Conservation (phyloP, 2,888 invertebrate genomes). For the Chironomus tentans region DNA sequence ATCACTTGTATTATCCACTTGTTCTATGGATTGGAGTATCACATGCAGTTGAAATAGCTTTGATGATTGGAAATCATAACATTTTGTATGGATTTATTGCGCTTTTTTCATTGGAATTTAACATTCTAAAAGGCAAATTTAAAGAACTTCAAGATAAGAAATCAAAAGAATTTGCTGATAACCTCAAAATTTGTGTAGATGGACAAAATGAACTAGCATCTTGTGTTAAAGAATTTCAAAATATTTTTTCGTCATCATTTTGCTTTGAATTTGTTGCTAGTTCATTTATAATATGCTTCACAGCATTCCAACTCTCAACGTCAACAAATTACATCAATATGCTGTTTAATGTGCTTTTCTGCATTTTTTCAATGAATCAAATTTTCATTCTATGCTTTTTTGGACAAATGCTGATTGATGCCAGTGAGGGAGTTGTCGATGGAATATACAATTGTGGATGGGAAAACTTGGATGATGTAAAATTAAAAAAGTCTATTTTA, state of each 20-base stretch:
- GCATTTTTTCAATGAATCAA: not conserved
- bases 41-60: not conserved
- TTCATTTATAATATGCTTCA: not conserved
- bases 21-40: not conserved
- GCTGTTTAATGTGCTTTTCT: not conserved
- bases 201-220: not conserved
- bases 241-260: not conserved
- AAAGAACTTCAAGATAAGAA: not conserved
- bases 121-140: not conserved
- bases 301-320: not conserved
- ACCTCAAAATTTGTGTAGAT: not conserved
- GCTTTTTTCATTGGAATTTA: not conserved
- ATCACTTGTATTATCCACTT: not conserved
- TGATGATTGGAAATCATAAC: not conserved
- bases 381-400: not conserved
- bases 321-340: not conserved
- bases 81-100: not conserved
- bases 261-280: not conserved
- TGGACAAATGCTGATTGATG: not conserved
- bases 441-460: not conserved
- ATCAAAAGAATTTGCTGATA: not conserved
- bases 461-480: not conserved
- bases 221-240: not conserved
- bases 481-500: not conserved
- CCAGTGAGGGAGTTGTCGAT: not conserved